Conservation (phyloP, 2,113 vertebrate species). For the Epinephelus lanceolatus region DNA sequence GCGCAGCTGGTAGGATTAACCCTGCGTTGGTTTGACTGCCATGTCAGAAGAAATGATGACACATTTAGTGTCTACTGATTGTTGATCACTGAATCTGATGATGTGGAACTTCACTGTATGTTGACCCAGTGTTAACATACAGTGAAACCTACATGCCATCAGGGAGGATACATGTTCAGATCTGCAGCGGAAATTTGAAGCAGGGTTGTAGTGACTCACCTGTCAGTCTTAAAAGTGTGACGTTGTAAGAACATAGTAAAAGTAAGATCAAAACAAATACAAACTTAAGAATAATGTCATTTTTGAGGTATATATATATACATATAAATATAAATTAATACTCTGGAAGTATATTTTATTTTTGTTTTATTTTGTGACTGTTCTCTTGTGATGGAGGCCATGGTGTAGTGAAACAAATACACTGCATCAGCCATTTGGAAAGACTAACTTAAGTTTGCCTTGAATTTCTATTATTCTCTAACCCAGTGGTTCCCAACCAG, state of each 20-base stretch:
- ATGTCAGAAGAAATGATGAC: constrained; percentile 42
- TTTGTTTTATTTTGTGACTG: background rate
- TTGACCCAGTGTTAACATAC: background rate
- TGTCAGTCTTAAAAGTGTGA: background rate
- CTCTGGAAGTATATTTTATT: background rate
- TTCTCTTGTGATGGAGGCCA: background rate
- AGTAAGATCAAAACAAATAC: background rate
- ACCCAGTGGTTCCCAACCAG: background rate
- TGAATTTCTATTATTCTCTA: background rate
- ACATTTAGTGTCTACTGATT: constrained; percentile 11
- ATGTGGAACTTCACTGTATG: background rate
- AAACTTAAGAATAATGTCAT: background rate
- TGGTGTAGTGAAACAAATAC: background rate
- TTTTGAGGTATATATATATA: background rate
- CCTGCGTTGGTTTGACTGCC: constrained; percentile 47
- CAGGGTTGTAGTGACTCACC: background rate
- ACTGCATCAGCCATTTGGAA: background rate
- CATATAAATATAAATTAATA: background rate
- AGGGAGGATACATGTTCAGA: background rate
- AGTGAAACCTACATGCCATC: background rate
- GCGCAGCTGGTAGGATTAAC: constrained; percentile 73
- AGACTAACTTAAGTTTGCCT: background rate
- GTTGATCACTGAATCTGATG: constrained; percentile 20
- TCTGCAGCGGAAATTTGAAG: background rate
- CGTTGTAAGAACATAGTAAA: background rate